Percentiles rank a stretch among this genome's conserved stretches.
Evolutionary conservation across 2,113 vertebrate species (phyloP).

Genomic region (Regulus satrapa): DNA sequence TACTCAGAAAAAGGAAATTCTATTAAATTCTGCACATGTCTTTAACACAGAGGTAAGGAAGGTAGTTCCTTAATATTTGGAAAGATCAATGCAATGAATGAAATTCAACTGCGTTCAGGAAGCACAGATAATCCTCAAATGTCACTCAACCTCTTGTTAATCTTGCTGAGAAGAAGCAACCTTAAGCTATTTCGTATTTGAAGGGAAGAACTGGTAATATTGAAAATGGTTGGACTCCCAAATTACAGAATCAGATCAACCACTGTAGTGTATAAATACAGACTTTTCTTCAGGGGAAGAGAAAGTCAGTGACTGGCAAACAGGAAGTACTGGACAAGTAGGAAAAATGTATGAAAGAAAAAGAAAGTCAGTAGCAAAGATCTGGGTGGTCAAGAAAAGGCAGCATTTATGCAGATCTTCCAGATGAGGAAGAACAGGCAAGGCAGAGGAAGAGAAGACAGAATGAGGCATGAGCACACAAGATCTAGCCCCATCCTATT

Average conservation of each 20-base stretch:
- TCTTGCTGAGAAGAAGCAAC: background rate
- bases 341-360: background rate
- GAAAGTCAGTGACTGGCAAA: background rate
- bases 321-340: background rate
- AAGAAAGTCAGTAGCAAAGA: background rate
- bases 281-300: background rate
- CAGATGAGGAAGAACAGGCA: background rate
- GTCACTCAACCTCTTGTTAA: background rate
- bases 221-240: background rate
- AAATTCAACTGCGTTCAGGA: background rate
- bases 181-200: background rate
- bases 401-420: background rate
- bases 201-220: background rate
- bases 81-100: background rate
- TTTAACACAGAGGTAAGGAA: background rate
- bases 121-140: background rate
- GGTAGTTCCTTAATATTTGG: background rate
- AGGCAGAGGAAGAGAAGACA: background rate
- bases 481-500: background rate
- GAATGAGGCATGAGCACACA: background rate
- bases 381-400: background rate
- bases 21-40: background rate
- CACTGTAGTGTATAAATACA: background rate
- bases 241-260: background rate
- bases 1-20: background rate